A percentile compares a stretch with the other conserved stretches of the same genome.
These are phyloP conservation scores for Eupsittula cactorum DNA, from an alignment of 2,113 vertebrate species.

Conservation along the genomic window DNA sequence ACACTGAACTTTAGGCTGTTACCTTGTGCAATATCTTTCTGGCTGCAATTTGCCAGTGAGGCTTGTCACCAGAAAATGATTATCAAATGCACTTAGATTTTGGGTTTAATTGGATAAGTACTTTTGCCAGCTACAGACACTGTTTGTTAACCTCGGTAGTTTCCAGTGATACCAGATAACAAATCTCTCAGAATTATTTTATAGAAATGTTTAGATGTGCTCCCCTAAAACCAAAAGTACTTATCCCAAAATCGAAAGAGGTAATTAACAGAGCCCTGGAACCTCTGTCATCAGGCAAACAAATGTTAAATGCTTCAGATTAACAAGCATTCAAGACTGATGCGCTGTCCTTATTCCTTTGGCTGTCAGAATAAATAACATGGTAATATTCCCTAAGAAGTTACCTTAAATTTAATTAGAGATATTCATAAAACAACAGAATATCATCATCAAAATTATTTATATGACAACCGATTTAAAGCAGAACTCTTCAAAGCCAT, in stretches of 20 bases:
- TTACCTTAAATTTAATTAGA: conserved; percentile 53
- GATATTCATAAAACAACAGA: conserved; percentile 58
- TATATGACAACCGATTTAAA: conserved; percentile 60
- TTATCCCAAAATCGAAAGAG: conserved; percentile 66
- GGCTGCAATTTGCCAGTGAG: conserved; percentile 77
- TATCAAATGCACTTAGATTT: conserved; percentile 64
- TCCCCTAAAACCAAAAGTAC: conserved; percentile 5
- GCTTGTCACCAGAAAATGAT: conserved; percentile 70
- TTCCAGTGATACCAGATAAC: not conserved
- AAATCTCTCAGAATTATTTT: conserved; percentile 27
- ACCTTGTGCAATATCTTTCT: conserved; percentile 67
- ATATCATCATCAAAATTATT: conserved; percentile 59
- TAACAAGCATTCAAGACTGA: not conserved
- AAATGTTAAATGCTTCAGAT: conserved; percentile 18
- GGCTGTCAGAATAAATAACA: conserved; percentile 40
- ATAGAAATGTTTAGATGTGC: not conserved
- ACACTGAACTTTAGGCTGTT: conserved; percentile 80
- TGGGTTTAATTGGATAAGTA: conserved; percentile 61
- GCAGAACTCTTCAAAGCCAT: conserved; percentile 50
- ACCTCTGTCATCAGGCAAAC: conserved; percentile 30
- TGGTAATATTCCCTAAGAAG: conserved; percentile 12
- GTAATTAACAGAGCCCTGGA: conserved; percentile 78
- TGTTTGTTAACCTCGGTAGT: not conserved
- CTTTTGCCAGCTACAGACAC: conserved; percentile 51
- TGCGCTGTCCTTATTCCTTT: not conserved